Evolutionary conservation across 2,888 invertebrate species (phyloP).

Genomic region (Ormyrus nitidulus): DNA sequence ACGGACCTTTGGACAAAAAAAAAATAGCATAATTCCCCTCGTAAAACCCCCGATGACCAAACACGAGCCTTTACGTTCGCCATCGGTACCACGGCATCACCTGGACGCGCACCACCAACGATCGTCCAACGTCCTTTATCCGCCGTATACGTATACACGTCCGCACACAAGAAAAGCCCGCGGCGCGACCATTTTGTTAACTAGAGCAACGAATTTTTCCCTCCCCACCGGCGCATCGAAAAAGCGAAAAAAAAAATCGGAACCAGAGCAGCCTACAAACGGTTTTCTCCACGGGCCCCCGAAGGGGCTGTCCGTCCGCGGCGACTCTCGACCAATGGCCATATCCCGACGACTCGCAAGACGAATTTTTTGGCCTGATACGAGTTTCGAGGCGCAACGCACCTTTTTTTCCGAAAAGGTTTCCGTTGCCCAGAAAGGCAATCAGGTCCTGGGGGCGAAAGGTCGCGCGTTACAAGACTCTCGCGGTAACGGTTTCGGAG

Average conservation of each 20-base stretch:
- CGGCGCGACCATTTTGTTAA: conserved; percentile 56
- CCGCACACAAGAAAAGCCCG: background rate
- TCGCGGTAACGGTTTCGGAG: conserved; percentile 34
- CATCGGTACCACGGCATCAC: too few relatives aligned
- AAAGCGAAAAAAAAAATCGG: conserved; percentile 33
- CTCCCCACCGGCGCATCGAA: conserved; percentile 34
- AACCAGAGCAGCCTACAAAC: conserved; percentile 49
- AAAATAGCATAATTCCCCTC: too few relatives aligned
- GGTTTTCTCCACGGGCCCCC: conserved; percentile 23
- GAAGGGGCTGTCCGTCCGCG: conserved; percentile 32
- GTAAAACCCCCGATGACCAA: too few relatives aligned
- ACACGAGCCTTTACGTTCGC: too few relatives aligned
- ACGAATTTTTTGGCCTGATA: conserved; percentile 41
- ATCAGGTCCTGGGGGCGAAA: conserved; percentile 31
- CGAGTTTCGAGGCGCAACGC: conserved; percentile 15
- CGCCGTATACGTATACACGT: too few relatives aligned
- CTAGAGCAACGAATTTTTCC: conserved; percentile 65
- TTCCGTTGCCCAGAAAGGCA: conserved; percentile 44
- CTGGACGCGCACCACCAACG: too few relatives aligned
- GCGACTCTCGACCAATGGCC: conserved; percentile 37
- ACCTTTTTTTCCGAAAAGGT: conserved; percentile 30
- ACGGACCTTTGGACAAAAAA: too few relatives aligned
- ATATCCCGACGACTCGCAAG: background rate
- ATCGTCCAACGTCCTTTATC: too few relatives aligned
- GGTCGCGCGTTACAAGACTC: background rate